Evolutionary conservation across 2,888 invertebrate species (phyloP).

Genomic region (Agrochola macilenta): DNA sequence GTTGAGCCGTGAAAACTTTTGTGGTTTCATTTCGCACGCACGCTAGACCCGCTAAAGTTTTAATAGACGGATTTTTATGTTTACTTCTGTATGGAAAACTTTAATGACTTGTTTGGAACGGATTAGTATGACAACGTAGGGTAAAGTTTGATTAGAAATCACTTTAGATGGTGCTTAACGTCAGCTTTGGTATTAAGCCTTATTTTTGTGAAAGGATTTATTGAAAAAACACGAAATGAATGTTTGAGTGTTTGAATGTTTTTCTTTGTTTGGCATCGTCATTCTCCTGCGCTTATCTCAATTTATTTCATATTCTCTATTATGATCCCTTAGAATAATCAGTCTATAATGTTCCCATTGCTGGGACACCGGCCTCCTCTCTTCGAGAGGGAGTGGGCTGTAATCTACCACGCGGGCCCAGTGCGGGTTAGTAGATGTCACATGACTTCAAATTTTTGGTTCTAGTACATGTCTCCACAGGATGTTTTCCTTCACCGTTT

Average conservation of each 20-base stretch:
- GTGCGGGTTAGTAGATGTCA: too few species aligned
- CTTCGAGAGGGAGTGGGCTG: too few species aligned
- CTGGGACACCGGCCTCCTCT: too few species aligned
- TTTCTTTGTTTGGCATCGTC: background rate
- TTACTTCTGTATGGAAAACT: slow-evolving; percentile 57
- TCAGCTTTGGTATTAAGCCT: background rate
- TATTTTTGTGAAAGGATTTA: slow-evolving; percentile 11
- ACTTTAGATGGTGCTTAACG: slow-evolving; percentile 19
- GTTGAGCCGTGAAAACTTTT: slow-evolving; percentile 64
- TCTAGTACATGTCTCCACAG: too few species aligned
- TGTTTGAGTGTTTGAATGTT: too few species aligned
- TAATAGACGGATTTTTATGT: slow-evolving; percentile 69
- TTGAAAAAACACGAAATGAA: background rate
- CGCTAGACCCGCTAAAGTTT: slow-evolving; percentile 57
- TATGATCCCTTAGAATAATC: too few species aligned
- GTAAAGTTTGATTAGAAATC: slow-evolving; percentile 53
- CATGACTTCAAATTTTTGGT: too few species aligned
- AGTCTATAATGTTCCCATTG: too few species aligned
- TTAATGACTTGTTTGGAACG: slow-evolving; percentile 62
- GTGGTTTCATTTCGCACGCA: slow-evolving; percentile 70
- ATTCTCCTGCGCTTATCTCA: too few species aligned
- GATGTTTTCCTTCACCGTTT: too few species aligned
- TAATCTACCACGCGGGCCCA: too few species aligned
- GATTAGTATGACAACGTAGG: slow-evolving; percentile 45
- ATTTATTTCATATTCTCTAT: too few species aligned